These are phyloP conservation scores for Atrina japonica DNA, from an alignment of 2,888 invertebrate species.

Conservation along the genomic window DNA sequence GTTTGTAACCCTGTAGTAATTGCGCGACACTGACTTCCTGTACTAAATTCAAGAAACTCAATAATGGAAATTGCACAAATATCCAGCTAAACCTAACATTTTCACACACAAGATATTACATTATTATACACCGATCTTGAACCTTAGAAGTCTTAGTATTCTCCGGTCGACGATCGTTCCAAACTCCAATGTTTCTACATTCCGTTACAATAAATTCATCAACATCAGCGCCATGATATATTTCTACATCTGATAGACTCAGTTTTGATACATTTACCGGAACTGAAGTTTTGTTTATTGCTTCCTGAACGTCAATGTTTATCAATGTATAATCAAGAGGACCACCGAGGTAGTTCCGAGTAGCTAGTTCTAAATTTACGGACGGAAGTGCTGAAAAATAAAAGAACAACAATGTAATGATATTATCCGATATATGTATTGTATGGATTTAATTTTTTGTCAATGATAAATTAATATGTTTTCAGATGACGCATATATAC, in stretches of 20 bases:
- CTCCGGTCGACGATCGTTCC: constrained; percentile 73
- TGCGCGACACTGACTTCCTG: no score
- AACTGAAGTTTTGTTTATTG: constrained; percentile 63
- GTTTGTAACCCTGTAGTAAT: no score
- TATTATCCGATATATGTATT: no score
- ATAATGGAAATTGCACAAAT: no score
- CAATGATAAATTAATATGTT: no score
- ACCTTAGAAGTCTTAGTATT: constrained; percentile 65
- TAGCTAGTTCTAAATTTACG: constrained; percentile 76
- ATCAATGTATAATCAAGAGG: constrained; percentile 68
- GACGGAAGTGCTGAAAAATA: constrained; percentile 72
- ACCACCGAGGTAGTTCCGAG: constrained; percentile 76
- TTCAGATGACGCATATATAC: no score
- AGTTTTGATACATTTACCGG: constrained; percentile 69
- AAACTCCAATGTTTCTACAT: constrained; percentile 71
- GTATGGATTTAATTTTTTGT: no score
- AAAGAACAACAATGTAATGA: no score
- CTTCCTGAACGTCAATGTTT: constrained; percentile 63
- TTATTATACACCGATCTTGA: constrained; percentile 69
- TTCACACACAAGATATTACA: no score
- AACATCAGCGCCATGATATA: constrained; percentile 74
- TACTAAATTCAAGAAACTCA: no score
- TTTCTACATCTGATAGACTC: constrained; percentile 68
- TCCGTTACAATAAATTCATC: constrained; percentile 76
- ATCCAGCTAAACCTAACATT: no score